A percentile compares a stretch with the other conserved stretches of the same genome.
Conservation (phyloP, 2,888 invertebrate genomes). For the Melieria omissa region DNA sequence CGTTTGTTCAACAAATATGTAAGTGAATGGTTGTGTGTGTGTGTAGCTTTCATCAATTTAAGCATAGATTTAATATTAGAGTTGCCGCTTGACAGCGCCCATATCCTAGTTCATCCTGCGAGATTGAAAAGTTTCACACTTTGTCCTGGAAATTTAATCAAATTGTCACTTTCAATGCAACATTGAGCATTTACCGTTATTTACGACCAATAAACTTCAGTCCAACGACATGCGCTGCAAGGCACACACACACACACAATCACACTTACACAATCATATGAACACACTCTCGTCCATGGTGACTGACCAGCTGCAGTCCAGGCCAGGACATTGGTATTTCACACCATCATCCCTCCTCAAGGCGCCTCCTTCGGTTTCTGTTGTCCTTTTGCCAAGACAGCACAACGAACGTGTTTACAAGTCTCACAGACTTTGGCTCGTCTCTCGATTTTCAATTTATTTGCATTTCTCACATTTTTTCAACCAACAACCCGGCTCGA, state of each 20-base stretch:
- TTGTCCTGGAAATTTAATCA: slow-evolving; percentile 54
- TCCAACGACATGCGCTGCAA: slow-evolving; percentile 28
- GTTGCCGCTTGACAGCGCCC: neutral
- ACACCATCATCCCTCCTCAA: too few relatives aligned
- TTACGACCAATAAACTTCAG: slow-evolving; percentile 28
- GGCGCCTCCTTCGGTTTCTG: too few relatives aligned
- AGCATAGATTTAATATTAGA: neutral
- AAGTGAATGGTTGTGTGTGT: neutral
- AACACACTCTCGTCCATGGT: too few relatives aligned
- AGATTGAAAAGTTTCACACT: slow-evolving; percentile 50
- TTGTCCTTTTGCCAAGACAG: too few relatives aligned
- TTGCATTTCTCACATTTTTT: too few relatives aligned
- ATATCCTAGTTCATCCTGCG: neutral
- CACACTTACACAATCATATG: neutral
- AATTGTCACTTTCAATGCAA: slow-evolving; percentile 54
- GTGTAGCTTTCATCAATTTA: neutral
- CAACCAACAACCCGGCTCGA: too few relatives aligned
- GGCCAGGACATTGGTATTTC: too few relatives aligned
- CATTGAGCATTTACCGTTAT: slow-evolving; percentile 10
- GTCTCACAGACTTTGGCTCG: too few relatives aligned
- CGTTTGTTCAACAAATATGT: neutral
- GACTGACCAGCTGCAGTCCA: too few relatives aligned
- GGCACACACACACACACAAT: slow-evolving; percentile 10
- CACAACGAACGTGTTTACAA: too few relatives aligned
- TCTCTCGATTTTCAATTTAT: too few relatives aligned